Evolutionary conservation across 64 coral and sea anemone species (phyloP).

Genomic region (Dendrophyllia cribrosa): DNA sequence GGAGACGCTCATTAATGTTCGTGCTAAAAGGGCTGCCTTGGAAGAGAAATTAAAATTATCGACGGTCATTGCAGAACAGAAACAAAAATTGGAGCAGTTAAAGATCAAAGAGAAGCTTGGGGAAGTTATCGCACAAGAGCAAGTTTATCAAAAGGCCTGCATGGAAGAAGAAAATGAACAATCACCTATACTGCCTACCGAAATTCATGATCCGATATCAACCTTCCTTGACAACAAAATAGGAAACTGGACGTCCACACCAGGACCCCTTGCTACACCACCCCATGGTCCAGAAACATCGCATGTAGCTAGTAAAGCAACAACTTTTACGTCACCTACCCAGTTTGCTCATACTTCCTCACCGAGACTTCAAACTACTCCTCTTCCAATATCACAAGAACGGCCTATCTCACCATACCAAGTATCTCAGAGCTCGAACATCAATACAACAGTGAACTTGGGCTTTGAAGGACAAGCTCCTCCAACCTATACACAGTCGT

Average conservation of each 20-base stretch:
- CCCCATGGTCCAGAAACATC: not conserved
- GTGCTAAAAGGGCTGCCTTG: slow-evolving; percentile 69
- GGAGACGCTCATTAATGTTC: slow-evolving; percentile 67
- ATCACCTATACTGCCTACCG: not conserved
- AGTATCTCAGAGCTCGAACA: too few relatives aligned
- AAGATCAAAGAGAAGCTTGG: slow-evolving; percentile 61
- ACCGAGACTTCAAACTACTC: too few relatives aligned
- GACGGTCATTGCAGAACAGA: slow-evolving; percentile 65
- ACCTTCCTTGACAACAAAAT: not conserved
- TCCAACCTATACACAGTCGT: not conserved
- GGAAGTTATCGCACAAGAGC: slow-evolving; percentile 60
- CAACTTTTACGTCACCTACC: not conserved
- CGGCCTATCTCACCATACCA: too few relatives aligned
- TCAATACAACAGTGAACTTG: not conserved
- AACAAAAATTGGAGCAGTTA: slow-evolving; percentile 62
- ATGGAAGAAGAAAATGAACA: slow-evolving; percentile 18
- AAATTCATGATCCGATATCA: too few relatives aligned
- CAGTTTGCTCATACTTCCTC: not conserved
- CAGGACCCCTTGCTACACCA: not conserved
- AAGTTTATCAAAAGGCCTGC: slow-evolving; percentile 38
- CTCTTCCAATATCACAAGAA: too few relatives aligned
- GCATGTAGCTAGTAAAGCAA: not conserved
- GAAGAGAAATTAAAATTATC: slow-evolving; percentile 71
- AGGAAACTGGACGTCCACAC: not conserved
- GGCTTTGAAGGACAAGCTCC: not conserved